These are phyloP conservation scores for Chrysotoxum bicinctum DNA, from an alignment of 2,888 invertebrate species.

Conservation along the genomic window DNA sequence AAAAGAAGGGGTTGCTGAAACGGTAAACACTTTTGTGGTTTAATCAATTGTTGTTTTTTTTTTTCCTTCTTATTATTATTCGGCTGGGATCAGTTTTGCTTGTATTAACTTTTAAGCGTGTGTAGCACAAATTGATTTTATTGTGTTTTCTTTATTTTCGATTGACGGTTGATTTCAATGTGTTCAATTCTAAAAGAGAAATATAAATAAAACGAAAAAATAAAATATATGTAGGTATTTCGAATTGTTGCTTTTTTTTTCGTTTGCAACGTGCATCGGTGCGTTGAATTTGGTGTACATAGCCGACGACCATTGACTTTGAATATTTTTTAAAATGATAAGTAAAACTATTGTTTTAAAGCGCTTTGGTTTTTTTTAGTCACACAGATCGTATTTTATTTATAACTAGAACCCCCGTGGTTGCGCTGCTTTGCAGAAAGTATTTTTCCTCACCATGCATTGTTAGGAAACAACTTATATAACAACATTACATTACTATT, in stretches of 20 bases:
- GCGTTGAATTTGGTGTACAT: conserved; percentile 59
- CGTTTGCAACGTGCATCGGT: conserved; percentile 40
- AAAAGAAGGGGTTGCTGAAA: conserved; percentile 50
- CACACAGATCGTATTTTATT: too few relatives aligned
- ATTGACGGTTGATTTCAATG: conserved; percentile 50
- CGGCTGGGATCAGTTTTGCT: conserved; percentile 15
- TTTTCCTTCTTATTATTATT: conserved; percentile 15
- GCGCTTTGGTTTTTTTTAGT: not conserved
- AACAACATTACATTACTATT: too few relatives aligned
- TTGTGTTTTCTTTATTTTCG: conserved; percentile 7
- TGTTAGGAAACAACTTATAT: too few relatives aligned
- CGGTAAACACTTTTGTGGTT: conserved; percentile 51
- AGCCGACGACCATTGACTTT: conserved; percentile 5
- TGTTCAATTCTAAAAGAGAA: conserved; percentile 60
- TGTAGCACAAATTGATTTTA: conserved; percentile 8
- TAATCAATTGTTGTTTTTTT: conserved; percentile 38
- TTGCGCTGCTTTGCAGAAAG: too few relatives aligned
- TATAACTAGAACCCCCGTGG: too few relatives aligned
- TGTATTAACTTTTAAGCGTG: conserved; percentile 36
- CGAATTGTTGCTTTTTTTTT: conserved; percentile 36
- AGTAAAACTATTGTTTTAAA: not conserved
- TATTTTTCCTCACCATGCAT: too few relatives aligned
- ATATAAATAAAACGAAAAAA: conserved; percentile 19
- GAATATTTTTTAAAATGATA: not conserved
- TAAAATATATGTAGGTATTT: conserved; percentile 17